Evolutionary conservation across 2,113 vertebrate genomes (phyloP).

Genomic region (Chaenocephalus aceratus): DNA sequence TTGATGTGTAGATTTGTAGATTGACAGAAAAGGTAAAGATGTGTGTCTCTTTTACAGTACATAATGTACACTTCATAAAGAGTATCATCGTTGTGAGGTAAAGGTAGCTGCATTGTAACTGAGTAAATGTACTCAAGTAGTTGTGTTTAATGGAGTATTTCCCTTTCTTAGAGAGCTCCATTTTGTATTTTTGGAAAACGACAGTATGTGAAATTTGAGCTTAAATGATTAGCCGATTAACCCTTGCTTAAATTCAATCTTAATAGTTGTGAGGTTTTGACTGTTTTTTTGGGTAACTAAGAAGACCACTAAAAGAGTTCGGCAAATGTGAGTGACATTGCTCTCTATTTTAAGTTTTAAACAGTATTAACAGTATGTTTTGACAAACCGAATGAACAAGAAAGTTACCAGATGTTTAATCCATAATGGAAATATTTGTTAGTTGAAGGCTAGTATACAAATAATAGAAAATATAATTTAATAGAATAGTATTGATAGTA

Average conservation of each 20-base stretch:
- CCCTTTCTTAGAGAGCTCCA: not conserved
- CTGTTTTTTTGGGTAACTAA: not conserved
- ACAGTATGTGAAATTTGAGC: not conserved
- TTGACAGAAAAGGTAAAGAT: slow-evolving; percentile 71
- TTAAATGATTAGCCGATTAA: not conserved
- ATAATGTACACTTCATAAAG: slow-evolving; percentile 72
- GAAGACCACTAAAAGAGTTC: not conserved
- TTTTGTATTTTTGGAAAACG: not conserved
- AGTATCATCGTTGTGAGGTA: slow-evolving; percentile 29
- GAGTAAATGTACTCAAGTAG: not conserved
- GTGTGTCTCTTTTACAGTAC: slow-evolving; percentile 47
- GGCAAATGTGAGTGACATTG: not conserved
- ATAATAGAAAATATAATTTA: not conserved
- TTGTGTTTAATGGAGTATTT: not conserved
- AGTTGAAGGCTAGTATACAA: not conserved
- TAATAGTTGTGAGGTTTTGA: not conserved
- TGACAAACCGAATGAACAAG: not conserved
- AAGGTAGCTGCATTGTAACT: not conserved
- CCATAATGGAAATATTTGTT: not conserved
- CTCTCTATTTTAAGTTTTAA: not conserved
- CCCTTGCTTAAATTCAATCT: not conserved
- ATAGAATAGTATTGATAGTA: not conserved
- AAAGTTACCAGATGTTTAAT: not conserved
- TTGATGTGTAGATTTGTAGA: slow-evolving; percentile 82
- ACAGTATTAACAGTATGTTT: too few relatives aligned